Evolutionary conservation across 2,113 vertebrate genomes (phyloP).

Genomic region (Synodontis membranacea): DNA sequence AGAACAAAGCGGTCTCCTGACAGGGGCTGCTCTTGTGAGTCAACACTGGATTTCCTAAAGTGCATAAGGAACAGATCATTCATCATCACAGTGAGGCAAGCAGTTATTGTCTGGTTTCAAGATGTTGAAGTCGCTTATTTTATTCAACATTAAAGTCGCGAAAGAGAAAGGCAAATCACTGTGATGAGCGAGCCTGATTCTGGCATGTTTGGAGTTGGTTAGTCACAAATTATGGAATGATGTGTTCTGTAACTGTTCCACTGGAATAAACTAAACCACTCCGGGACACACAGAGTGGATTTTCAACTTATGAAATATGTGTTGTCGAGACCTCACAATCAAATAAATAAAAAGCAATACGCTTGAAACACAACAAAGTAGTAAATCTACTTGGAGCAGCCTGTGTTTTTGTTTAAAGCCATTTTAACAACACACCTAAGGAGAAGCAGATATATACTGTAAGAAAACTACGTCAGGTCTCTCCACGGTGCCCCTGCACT

Average conservation of each 20-base stretch:
- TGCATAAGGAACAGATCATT: conserved; percentile 59
- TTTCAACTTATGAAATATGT: background rate
- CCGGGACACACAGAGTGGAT: conserved; percentile 7
- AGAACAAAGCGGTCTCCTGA: conserved; percentile 57
- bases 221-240: conserved; percentile 31
- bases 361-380: background rate
- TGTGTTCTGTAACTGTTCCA: conserved; percentile 26
- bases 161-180: conserved; percentile 59
- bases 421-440: conserved; percentile 6
- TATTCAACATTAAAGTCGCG: conserved; percentile 63
- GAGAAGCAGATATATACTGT: conserved; percentile 1
- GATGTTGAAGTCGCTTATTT: conserved; percentile 61
- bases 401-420: conserved; percentile 20
- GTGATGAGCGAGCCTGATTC: conserved; percentile 70
- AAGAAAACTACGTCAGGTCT: conserved; percentile 11
- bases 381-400: conserved; percentile 28
- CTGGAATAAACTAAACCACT: conserved; percentile 23
- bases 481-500: conserved; percentile 24
- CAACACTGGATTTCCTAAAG: conserved; percentile 58
- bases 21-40: conserved; percentile 63
- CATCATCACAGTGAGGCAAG: conserved; percentile 59
- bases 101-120: conserved; percentile 61
- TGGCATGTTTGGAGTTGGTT: conserved; percentile 60
- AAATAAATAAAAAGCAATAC: conserved; percentile 36
- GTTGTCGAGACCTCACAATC: conserved; percentile 22